Evolutionary conservation across 64 coral and sea anemone species (phyloP).

Genomic region (Acropora tenuis): DNA sequence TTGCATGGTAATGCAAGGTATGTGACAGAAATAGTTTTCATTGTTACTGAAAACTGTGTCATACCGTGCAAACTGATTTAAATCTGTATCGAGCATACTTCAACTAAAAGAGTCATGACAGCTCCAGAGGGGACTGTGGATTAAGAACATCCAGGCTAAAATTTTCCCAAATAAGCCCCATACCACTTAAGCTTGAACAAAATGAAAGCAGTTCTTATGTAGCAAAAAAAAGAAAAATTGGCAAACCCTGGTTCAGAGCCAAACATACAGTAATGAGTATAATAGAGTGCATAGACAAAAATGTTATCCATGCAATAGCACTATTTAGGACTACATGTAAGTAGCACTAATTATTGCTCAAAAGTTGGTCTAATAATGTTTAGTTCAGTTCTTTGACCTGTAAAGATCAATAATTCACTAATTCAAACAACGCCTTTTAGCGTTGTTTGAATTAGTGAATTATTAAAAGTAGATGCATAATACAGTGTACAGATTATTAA

Average conservation of each 20-base stretch:
- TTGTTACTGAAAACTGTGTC: slow-evolving; percentile 21
- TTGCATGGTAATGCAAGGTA: slow-evolving; percentile 1
- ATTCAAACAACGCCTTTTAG: slow-evolving; percentile 1
- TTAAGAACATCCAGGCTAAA: not conserved
- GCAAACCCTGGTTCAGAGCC: not conserved
- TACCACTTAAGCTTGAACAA: not conserved
- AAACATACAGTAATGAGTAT: not conserved
- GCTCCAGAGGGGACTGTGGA: slow-evolving; percentile 1
- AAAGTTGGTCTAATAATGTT: slow-evolving; percentile 12
- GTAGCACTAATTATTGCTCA: slow-evolving; percentile 21
- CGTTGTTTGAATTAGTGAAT: too few species aligned
- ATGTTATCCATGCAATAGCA: slow-evolving; percentile 9
- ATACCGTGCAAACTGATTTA: slow-evolving; percentile 16
- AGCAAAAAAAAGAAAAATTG: not conserved
- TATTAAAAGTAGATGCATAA: slow-evolving; percentile 8
- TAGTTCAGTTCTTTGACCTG: slow-evolving; percentile 16
- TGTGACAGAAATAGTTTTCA: not conserved
- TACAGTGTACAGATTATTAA: slow-evolving; percentile 13
- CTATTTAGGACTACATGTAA: slow-evolving; percentile 18
- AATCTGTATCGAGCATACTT: slow-evolving; percentile 8
- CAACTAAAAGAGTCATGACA: slow-evolving; percentile 23
- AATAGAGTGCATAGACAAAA: not conserved
- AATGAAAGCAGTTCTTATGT: not conserved
- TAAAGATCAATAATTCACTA: slow-evolving; percentile 9
- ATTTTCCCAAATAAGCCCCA: slow-evolving; percentile 11